Evolutionary conservation across 37 sponge, comb jelly and placozoan species (phyloP).

Genomic region (Ephydatia muelleri): DNA sequence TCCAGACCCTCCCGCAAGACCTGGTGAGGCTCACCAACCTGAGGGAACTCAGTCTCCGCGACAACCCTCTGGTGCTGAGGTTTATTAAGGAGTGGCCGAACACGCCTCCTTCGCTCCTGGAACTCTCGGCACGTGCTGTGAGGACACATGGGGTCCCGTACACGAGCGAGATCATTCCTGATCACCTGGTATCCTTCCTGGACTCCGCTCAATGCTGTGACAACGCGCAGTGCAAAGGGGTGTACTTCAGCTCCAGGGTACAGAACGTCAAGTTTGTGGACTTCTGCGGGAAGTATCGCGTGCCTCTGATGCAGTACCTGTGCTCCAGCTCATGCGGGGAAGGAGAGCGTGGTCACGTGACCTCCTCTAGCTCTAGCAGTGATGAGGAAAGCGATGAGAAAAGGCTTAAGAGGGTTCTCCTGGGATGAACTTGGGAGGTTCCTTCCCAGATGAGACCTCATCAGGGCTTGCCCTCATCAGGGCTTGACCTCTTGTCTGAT

Average conservation of each 20-base stretch:
- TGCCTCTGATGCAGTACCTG: constrained; percentile 88
- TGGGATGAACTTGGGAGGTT: constrained; percentile 54
- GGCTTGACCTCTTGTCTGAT: no score
- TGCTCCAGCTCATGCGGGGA: constrained; percentile 59
- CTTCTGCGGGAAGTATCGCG: constrained; percentile 94
- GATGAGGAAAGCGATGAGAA: constrained; percentile 63
- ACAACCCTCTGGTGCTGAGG: constrained; percentile 81
- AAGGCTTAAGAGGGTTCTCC: constrained; percentile 65
- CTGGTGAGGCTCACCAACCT: constrained; percentile 74
- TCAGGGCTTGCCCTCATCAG: no score
- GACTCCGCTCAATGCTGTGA: constrained; percentile 73
- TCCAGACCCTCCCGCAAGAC: constrained; percentile 74
- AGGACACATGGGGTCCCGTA: constrained; percentile 60
- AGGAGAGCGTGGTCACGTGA: background rate
- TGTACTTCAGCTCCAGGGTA: constrained; percentile 76
- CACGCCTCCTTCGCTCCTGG: constrained; percentile 66
- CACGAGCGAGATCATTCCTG: constrained; percentile 40
- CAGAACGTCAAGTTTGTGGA: constrained; percentile 89
- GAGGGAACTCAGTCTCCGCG: constrained; percentile 74
- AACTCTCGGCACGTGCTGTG: constrained; percentile 60
- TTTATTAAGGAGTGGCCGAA: constrained; percentile 75
- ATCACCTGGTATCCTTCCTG: constrained; percentile 52
- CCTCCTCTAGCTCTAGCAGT: constrained; percentile 12
- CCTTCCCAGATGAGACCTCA: no score
- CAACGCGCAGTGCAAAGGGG: constrained; percentile 84